phyloP scores from a whole-genome alignment of 2,888 invertebrate genomes.

The Drosophila siamana region DNA sequence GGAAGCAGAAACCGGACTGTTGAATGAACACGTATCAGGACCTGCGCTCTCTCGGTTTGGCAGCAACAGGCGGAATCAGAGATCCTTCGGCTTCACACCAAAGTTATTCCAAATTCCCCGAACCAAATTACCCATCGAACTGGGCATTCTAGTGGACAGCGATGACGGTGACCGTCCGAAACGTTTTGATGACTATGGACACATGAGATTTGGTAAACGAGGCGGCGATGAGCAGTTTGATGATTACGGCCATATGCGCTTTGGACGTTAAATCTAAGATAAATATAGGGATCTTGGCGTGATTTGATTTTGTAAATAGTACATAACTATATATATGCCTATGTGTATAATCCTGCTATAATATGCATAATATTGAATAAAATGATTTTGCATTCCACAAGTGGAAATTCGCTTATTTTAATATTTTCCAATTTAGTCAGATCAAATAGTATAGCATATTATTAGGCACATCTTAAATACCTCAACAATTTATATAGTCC shows the following conservation, averaged over 20 bases:
- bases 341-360: slow-evolving; percentile 13
- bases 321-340: slow-evolving; percentile 3
- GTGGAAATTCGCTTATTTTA: background rate
- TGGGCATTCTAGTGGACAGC: slow-evolving; percentile 82
- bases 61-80: slow-evolving; percentile 63
- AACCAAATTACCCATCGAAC: slow-evolving; percentile 82
- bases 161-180: slow-evolving; percentile 84
- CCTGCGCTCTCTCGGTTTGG: slow-evolving; percentile 30
- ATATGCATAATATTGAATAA: no score
- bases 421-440: no score
- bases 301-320: slow-evolving; percentile 44
- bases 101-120: slow-evolving; percentile 73
- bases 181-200: slow-evolving; percentile 91
- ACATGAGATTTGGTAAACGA: slow-evolving; percentile 88
- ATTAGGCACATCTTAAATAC: background rate
- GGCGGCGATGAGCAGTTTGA: slow-evolving; percentile 88
- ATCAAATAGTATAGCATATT: slow-evolving; percentile 5
- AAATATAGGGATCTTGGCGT: slow-evolving; percentile 13
- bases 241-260: slow-evolving; percentile 91
- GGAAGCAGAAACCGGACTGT: slow-evolving; percentile 33
- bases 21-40: slow-evolving; percentile 21
- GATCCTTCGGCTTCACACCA: slow-evolving; percentile 66
- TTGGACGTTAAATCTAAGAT: slow-evolving; percentile 85
- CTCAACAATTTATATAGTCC: background rate
- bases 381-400: slow-evolving; percentile 40